Base-by-base conservation (phyloP, 2,797 vertebrate species). In the Danio tinwini region DNA sequence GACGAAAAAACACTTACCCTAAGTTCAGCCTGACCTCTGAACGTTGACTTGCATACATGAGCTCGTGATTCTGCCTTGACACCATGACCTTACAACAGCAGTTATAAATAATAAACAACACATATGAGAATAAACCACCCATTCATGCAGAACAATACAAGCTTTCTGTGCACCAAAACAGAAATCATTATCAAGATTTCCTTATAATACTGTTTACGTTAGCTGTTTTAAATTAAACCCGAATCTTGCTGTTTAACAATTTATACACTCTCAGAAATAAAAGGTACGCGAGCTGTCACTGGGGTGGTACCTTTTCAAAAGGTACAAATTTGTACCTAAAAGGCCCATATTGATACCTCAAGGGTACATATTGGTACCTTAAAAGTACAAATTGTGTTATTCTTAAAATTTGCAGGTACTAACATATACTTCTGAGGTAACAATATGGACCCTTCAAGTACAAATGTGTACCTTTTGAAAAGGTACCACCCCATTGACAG, bases 51-150 rank as follows among this genome's bases (percentile, higher is more conserved):
- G 16, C 4, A 45, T 1, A 44, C 40, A 59, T 10, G 52, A 50
- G 39, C 12, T 62, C 72, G 50, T 40, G 44, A n/a, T 39, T 37
- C 12, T 61, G 16, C 71, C n/a, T 19, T 74, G 58, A 63, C 72
- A 19, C 19, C 29, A 14, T 59, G 19, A 59, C 9, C 9, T 45
- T 49, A 49, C 10, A 74, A 74, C 44, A 61, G 44, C 49, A 49
- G 71, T 39, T 19, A 42, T 39, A 55, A 40, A 55, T 39, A 55
- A 17, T 58, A 59, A 6, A 59, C 6, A 37, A 37, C 6, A 59
- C 68, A 49, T 44, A 44, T 17, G 44, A n/a, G 1, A 69, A 16
- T 39, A 21, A 47, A 11, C 4, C 21, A 47, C 42, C 40, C 9
- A 64, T 49, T 17, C 3, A 39, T 29, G 69, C 19, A 59, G 29